Conservation (phyloP, 2,888 invertebrate species). For the Argynnis bischoffii region DNA sequence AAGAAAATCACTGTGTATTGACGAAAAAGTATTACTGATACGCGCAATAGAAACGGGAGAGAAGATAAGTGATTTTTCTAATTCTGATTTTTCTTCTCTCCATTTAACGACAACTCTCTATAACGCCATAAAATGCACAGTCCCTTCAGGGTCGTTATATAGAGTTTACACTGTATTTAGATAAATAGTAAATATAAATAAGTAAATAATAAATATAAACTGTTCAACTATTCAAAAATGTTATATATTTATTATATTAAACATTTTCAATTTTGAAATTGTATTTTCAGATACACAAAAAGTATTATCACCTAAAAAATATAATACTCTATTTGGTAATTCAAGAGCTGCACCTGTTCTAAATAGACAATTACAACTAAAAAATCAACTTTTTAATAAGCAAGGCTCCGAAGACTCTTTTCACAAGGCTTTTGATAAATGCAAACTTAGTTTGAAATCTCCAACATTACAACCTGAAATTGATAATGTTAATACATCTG, state of each 20-base stretch:
- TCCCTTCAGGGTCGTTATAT: too few species aligned
- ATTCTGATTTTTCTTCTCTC: too few species aligned
- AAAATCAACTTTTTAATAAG: constrained; percentile 50
- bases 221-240: neutral
- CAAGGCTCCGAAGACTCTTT: constrained; percentile 61
- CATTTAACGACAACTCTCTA: too few species aligned
- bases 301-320: constrained; percentile 47
- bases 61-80: too few species aligned
- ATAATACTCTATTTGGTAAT: constrained; percentile 48
- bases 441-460: constrained; percentile 65
- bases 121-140: too few species aligned
- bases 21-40: too few species aligned
- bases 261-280: neutral
- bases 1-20: too few species aligned
- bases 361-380: constrained; percentile 51
- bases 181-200: too few species aligned
- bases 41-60: too few species aligned
- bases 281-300: constrained; percentile 44
- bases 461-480: constrained; percentile 37
- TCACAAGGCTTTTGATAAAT: constrained; percentile 69
- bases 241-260: too few species aligned
- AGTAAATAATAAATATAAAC: too few species aligned
- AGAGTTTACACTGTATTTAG: too few species aligned
- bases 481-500: constrained; percentile 43
- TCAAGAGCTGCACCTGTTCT: constrained; percentile 48